A percentile compares a stretch with the other conserved stretches of the same genome.
phyloP scores from a whole-genome alignment of 2,888 invertebrate species.

The Euphydryas editha region DNA sequence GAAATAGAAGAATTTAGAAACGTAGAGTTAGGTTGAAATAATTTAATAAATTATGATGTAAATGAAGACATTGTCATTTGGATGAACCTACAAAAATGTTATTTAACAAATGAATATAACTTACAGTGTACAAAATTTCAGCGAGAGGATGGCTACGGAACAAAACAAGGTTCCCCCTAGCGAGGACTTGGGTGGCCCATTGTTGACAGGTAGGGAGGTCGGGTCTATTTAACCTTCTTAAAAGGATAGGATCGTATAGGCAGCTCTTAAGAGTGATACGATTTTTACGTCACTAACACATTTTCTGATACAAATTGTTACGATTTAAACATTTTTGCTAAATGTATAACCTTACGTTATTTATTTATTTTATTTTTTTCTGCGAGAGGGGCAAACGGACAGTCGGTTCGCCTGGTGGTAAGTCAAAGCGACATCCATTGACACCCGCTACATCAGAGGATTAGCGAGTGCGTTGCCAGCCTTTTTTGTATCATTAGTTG shows the following conservation, averaged over 20 bases:
- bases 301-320: not conserved
- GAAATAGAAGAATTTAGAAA: not conserved
- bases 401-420: no score
- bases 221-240: conserved; percentile 36
- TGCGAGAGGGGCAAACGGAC: no score
- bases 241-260: conserved; percentile 33
- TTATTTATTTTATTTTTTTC: not conserved
- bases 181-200: conserved; percentile 22
- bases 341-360: not conserved
- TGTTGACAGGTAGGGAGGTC: conserved; percentile 33
- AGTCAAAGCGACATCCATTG: no score
- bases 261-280: conserved; percentile 24
- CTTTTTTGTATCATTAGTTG: no score
- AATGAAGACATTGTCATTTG: not conserved
- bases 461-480: no score
- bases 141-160: conserved; percentile 15
- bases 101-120: conserved; percentile 4
- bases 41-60: no score
- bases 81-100: conserved; percentile 2
- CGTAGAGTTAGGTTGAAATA: not conserved
- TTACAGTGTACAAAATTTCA: conserved; percentile 23
- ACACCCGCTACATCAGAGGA: no score
- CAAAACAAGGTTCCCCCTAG: conserved; percentile 22
- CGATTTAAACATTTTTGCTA: not conserved
- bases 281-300: conserved; percentile 25